phyloP scores from a whole-genome alignment of 2,888 invertebrate genomes.

The Sinotaia quadrata region DNA sequence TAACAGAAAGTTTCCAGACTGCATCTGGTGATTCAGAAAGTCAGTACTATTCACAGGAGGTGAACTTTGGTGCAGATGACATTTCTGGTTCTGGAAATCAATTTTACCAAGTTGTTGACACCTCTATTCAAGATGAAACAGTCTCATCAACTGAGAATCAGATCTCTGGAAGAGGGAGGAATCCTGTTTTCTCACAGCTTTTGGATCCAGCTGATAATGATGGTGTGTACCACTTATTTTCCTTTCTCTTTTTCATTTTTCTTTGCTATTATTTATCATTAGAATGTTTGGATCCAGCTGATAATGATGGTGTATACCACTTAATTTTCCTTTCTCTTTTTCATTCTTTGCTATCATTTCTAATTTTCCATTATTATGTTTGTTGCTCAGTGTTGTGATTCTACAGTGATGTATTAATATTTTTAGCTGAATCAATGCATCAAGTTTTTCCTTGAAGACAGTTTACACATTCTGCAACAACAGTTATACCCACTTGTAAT shows the following conservation, averaged over 20 bases:
- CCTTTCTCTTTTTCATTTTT: not conserved
- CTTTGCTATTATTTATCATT: not conserved
- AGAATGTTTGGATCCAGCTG: not conserved
- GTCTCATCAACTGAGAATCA: not conserved
- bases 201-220: conserved; percentile 7
- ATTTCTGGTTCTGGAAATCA: not conserved
- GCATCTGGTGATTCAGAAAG: conserved; percentile 27
- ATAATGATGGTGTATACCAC: too few relatives aligned
- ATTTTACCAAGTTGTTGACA: too few relatives aligned
- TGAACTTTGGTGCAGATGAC: conserved; percentile 25
- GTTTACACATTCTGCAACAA: too few relatives aligned
- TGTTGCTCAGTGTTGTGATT: too few relatives aligned
- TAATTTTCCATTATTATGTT: too few relatives aligned
- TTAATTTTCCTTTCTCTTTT: too few relatives aligned
- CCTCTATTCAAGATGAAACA: not conserved
- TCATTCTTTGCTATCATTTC: too few relatives aligned
- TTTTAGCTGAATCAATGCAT: too few relatives aligned
- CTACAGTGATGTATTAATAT: too few relatives aligned
- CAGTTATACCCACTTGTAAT: too few relatives aligned
- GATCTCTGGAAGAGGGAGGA: not conserved
- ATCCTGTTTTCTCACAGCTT: conserved; percentile 19
- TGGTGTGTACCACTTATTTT: not conserved
- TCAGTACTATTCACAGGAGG: conserved; percentile 17
- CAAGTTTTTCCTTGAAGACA: too few relatives aligned
- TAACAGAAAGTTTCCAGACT: not conserved